These are phyloP conservation scores for Noctua janthina DNA, from an alignment of 2,888 invertebrate species.

Conservation along the genomic window DNA sequence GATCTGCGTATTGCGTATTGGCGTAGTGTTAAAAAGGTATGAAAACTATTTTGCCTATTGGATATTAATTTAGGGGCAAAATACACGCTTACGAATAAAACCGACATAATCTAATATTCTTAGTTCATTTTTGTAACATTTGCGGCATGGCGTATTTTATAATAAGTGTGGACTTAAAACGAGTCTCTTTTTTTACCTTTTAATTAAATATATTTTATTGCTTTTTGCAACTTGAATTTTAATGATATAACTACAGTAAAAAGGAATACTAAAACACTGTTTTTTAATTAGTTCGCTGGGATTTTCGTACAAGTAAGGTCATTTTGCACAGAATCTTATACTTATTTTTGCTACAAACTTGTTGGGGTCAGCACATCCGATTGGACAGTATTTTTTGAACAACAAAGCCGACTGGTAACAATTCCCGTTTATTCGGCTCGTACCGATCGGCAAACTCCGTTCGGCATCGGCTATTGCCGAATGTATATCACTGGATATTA, in stretches of 20 bases:
- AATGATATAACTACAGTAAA: conserved; percentile 50
- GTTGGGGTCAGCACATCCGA: neutral
- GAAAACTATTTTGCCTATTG: conserved; percentile 30
- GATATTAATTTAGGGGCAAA: conserved; percentile 8
- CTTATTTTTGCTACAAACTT: neutral
- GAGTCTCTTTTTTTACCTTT: conserved; percentile 29
- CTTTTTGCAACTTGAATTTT: conserved; percentile 58
- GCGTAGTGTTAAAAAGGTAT: conserved; percentile 20
- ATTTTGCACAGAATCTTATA: neutral
- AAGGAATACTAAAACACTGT: conserved; percentile 59
- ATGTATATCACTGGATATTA: neutral
- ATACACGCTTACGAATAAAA: conserved; percentile 45
- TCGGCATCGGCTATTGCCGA: neutral
- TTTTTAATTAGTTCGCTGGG: conserved; percentile 49
- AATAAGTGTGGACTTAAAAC: conserved; percentile 31
- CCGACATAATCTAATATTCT: conserved; percentile 8
- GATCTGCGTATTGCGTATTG: conserved; percentile 25
- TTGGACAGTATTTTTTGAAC: neutral
- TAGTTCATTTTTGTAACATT: conserved; percentile 27
- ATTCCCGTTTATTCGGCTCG: neutral
- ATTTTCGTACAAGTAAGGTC: neutral
- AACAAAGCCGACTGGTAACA: neutral
- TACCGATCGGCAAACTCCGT: neutral
- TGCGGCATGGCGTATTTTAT: conserved; percentile 16
- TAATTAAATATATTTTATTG: conserved; percentile 64